Evolutionary conservation across 2,797 vertebrate genomes (phyloP), one percentile per base, ranked within the genome.

Genomic region (Neostethus bicornis): DNA sequence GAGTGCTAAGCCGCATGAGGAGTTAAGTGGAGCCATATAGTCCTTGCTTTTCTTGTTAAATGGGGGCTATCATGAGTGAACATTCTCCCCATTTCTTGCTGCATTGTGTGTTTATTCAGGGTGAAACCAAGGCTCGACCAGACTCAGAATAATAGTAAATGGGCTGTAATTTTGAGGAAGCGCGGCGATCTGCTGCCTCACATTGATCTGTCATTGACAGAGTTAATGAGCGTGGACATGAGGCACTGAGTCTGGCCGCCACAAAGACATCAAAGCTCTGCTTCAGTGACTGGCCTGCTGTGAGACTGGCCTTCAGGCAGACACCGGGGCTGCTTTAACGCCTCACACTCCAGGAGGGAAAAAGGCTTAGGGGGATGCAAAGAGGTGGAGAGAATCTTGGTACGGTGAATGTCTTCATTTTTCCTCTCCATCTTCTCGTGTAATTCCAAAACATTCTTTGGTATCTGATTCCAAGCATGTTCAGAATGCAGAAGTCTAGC

Each of bases 211-310:
- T 87, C 85, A 87, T 81, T 85, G 87, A 86, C 71, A 65, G 75
- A 87, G 86, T 88, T 90, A 88, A 89, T 81, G 87, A 88, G 87
- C 80, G 65, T 85, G 83, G 86, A 87, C 85, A 64, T 81, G 79
- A 87, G 83, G 81, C 79, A 61, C 55, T 32, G 49, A 83, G 79
- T 62, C 83, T 66, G n/a, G n/a, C n/a, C 48, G 8, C 71, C 82
- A 87, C 89, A 90, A 89, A 89, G 87, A 89, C 85, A 83, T 89
- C 87, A 90, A 89, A 89, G 87, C 65, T 70, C 59, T 4, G 62
- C 77, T 49, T 53, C 70, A 57, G 51, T 61, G 74, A 61, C 81
- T 51, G 67, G 53, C 86, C 81, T 38, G 66, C 84, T 86, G 84
- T 77, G 87, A 85, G 73, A 70, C 75, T 23, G 80, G 83, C 86